Conservation (phyloP, 2,888 invertebrate species). For the Deladenus siricidicola region DNA sequence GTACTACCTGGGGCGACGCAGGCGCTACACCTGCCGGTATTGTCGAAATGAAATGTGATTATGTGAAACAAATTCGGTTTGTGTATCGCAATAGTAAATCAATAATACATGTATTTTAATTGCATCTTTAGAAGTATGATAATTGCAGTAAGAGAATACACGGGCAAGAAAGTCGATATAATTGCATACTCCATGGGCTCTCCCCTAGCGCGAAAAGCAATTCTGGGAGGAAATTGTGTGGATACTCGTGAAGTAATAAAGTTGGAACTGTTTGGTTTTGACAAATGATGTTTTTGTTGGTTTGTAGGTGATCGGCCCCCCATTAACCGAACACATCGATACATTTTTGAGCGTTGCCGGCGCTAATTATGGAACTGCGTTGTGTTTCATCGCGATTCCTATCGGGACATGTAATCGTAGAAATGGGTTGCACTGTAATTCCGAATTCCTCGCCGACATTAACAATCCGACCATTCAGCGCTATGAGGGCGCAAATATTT, state of each 20-base stretch:
- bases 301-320: slow-evolving; percentile 39
- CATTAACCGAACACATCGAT: slow-evolving; percentile 50
- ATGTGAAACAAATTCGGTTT: slow-evolving; percentile 49
- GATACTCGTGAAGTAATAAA: slow-evolving; percentile 18
- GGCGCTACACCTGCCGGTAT: slow-evolving; percentile 38
- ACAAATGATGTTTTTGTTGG: background rate
- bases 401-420: slow-evolving; percentile 46
- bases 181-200: slow-evolving; percentile 52
- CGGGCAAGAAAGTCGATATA: slow-evolving; percentile 47
- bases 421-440: slow-evolving; percentile 50
- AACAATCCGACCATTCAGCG: slow-evolving; percentile 30
- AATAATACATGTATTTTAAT: background rate
- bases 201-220: slow-evolving; percentile 41
- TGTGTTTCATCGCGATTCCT: slow-evolving; percentile 50
- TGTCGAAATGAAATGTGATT: slow-evolving; percentile 16
- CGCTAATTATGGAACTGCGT: slow-evolving; percentile 46
- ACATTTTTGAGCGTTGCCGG: slow-evolving; percentile 52
- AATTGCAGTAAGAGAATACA: slow-evolving; percentile 51
- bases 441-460: slow-evolving; percentile 48
- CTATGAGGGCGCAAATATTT: slow-evolving; percentile 46
- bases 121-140: slow-evolving; percentile 39
- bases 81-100: background rate
- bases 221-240: slow-evolving; percentile 41
- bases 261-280: too few relatives aligned
- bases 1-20: slow-evolving; percentile 52